phyloP scores from a whole-genome alignment of 2,888 invertebrate species.

The Calameuta pallipes region DNA sequence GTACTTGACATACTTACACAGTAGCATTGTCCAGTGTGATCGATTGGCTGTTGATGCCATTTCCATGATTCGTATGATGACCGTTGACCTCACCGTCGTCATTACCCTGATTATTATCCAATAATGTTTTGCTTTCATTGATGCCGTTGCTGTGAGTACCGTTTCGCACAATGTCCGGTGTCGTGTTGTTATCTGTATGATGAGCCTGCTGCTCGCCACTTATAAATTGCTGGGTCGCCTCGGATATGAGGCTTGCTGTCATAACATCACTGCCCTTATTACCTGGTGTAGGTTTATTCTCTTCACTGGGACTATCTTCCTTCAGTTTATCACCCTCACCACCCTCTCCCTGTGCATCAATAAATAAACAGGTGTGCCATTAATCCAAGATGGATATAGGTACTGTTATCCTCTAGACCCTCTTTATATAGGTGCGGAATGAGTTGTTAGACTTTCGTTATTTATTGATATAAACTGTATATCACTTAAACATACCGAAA shows the following conservation, averaged over 20 bases:
- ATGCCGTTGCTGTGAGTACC: slow-evolving; percentile 58
- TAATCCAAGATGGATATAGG: neutral
- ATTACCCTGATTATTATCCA: slow-evolving; percentile 59
- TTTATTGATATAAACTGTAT: too few relatives aligned
- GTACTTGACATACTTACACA: slow-evolving; percentile 59
- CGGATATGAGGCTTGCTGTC: slow-evolving; percentile 63
- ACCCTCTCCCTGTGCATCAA: slow-evolving; percentile 49
- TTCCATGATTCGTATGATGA: slow-evolving; percentile 62
- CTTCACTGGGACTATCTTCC: slow-evolving; percentile 61
- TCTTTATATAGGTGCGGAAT: too few relatives aligned
- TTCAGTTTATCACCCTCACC: slow-evolving; percentile 61
- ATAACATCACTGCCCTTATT: slow-evolving; percentile 59
- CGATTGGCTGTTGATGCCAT: slow-evolving; percentile 61
- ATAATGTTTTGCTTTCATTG: slow-evolving; percentile 41
- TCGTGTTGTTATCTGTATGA: slow-evolving; percentile 50
- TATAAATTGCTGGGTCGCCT: slow-evolving; percentile 63
- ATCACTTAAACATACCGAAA: too few relatives aligned
- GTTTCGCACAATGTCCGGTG: slow-evolving; percentile 41
- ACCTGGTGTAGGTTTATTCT: slow-evolving; percentile 52
- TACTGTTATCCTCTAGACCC: neutral
- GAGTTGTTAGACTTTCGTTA: too few relatives aligned
- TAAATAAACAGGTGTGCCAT: neutral
- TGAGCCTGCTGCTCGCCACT: slow-evolving; percentile 57
- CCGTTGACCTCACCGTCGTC: slow-evolving; percentile 60
- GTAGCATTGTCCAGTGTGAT: slow-evolving; percentile 63